Conservation (phyloP, 2,113 vertebrate genomes). For the Xyrauchen texanus region DNA sequence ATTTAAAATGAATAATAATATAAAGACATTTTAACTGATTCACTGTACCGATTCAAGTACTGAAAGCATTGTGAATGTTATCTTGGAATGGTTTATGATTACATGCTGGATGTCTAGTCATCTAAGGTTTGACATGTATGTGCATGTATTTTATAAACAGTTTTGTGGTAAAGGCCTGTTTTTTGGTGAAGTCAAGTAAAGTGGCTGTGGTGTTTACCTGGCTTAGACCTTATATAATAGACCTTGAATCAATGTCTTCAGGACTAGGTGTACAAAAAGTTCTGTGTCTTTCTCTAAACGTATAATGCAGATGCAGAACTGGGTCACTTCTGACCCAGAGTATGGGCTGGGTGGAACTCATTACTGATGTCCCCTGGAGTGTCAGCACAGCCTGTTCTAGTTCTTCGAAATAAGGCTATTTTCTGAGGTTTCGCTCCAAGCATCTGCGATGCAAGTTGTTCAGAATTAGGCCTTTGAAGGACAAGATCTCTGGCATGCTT, state of each 20-base stretch:
- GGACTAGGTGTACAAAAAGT: not conserved
- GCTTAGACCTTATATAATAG: too few species aligned
- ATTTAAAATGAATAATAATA: too few species aligned
- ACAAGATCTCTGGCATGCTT: not conserved
- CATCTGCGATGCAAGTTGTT: slow-evolving; percentile 11
- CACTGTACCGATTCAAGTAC: too few species aligned
- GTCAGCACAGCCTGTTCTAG: slow-evolving; percentile 62
- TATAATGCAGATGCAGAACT: slow-evolving; percentile 61
- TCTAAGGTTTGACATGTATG: not conserved
- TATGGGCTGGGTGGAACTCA: slow-evolving; percentile 66
- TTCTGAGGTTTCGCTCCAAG: slow-evolving; percentile 9
- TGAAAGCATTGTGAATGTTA: too few species aligned
- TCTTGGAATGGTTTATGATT: not conserved
- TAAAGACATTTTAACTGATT: too few species aligned
- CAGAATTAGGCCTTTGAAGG: not conserved
- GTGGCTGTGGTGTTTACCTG: not conserved
- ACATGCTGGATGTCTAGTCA: not conserved
- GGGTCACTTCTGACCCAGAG: slow-evolving; percentile 70
- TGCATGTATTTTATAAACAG: not conserved
- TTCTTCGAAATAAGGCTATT: slow-evolving; percentile 49
- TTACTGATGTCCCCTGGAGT: slow-evolving; percentile 57
- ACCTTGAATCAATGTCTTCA: not conserved
- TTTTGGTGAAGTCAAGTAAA: not conserved
- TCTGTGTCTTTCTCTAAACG: slow-evolving; percentile 1
- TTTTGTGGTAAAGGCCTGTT: not conserved